Evolutionary conservation across 2,888 invertebrate genomes (phyloP), one percentile per base, ranked within the genome.

Genomic region (Gasteruption jaculator): DNA sequence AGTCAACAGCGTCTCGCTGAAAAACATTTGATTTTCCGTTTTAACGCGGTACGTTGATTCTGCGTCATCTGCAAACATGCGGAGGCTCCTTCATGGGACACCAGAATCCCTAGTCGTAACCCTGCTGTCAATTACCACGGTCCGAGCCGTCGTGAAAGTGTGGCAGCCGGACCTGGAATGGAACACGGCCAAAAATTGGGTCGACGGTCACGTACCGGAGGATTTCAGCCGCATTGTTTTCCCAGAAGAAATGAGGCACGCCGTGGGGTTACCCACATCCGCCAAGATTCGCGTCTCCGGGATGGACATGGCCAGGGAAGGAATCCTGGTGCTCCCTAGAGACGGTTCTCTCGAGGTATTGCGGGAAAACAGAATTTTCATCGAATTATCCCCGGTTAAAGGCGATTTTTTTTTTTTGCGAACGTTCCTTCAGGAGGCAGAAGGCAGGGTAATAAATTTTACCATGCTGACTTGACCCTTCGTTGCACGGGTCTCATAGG

Each of bases 131-230:
- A n/a, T n/a, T n/a, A n/a, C n/a, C n/a, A n/a, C n/a, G n/a, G n/a
- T n/a, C n/a, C n/a, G n/a, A 1, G 43, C 45, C 4, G 12, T 50
- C 1, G 55, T 61, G 24, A 67, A 66, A 34, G 42, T 50, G 26
- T 70, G 70, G 70, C 47, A 60, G 2, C 63, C 63, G 11, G 52
- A 65, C 49, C 49, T 62, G 21, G 65, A 69, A 35, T 70, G 68
- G 68, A 45, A 45, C 27, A 58, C 56, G 1, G 42, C 45, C 11
- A 41, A 35, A 18, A 71, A 71, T 46, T 70, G 69, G 69, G 14
- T 50, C 5, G 51, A 49, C 8, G 49, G 53, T 12, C 44, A 14
- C 5, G 6, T 54, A 29, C 69, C 70, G 3, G 50, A 57, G 38
- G 32, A 43, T n/a, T 56, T 58, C 38, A 59, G 54, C 39, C 54